phyloP scores from a whole-genome alignment of 2,113 vertebrate genomes.

The Tragelaphus strepsiceros region DNA sequence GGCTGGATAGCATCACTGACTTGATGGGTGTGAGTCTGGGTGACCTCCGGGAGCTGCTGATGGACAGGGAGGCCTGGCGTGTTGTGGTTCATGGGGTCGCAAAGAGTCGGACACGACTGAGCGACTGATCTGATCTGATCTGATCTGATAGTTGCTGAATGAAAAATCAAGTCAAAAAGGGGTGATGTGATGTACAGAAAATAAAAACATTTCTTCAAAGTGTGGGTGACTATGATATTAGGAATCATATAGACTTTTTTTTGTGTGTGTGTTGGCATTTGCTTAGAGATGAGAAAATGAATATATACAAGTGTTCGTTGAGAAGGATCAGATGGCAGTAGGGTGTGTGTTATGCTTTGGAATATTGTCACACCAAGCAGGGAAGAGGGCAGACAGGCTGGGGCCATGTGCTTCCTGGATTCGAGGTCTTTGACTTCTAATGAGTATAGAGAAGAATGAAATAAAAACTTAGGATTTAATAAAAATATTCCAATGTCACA shows the following conservation, averaged over 20 bases:
- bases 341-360: not conserved
- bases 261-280: not conserved
- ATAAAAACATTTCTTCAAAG: not conserved
- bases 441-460: not conserved
- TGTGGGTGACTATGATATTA: no score
- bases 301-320: rapidly evolving
- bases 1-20: no score
- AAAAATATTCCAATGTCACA: not conserved
- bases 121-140: no score
- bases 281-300: not conserved
- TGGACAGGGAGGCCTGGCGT: no score
- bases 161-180: not conserved
- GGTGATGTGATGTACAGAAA: not conserved
- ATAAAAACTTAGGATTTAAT: not conserved
- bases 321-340: not conserved
- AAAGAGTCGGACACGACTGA: no score
- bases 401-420: not conserved
- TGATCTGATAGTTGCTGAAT: no score
- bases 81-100: no score
- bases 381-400: not conserved
- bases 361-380: no score
- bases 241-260: not conserved
- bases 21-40: no score
- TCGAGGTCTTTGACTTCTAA: not conserved
- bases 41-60: no score